Percentiles rank a stretch among this genome's conserved stretches.
Conservation (phyloP, 2,113 vertebrate species). For the Lepus timidus region DNA sequence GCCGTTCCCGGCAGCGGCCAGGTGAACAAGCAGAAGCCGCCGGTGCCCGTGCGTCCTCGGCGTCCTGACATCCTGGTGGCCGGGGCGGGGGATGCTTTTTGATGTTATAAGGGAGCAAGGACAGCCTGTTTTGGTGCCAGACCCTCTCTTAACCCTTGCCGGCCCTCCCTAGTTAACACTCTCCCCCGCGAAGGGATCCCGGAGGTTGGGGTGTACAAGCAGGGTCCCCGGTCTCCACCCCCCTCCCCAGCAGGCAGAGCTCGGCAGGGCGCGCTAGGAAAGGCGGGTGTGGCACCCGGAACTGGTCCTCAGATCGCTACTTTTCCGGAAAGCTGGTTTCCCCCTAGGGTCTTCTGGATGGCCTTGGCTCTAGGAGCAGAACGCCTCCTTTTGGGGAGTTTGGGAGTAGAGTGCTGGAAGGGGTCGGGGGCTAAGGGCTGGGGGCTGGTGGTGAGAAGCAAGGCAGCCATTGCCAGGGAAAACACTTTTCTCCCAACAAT, state of each 20-base stretch:
- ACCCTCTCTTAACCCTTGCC: background rate
- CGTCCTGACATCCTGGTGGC: too few species aligned
- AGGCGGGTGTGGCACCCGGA: background rate
- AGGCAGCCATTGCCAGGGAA: background rate
- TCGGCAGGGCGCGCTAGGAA: background rate
- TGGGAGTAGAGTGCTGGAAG: fast-evolving
- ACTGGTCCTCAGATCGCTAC: background rate
- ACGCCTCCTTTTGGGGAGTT: background rate
- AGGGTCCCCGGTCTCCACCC: background rate
- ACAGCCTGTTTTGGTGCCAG: fast-evolving
- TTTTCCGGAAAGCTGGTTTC: background rate
- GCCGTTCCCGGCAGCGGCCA: background rate
- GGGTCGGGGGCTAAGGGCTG: too few species aligned
- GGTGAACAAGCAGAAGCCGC: background rate
- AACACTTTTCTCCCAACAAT: background rate
- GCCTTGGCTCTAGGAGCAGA: background rate
- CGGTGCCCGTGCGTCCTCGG: fast-evolving
- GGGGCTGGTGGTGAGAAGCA: too few species aligned
- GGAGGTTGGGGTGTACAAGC: background rate
- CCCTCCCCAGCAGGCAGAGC: background rate
- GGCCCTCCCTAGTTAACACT: background rate
- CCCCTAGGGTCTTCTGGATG: background rate
- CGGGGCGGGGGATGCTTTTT: background rate
- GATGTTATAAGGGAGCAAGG: background rate
- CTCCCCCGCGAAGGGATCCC: background rate